These are phyloP conservation scores for Gastrophysa polygoni DNA, from an alignment of 2,888 invertebrate genomes.

Conservation along the genomic window DNA sequence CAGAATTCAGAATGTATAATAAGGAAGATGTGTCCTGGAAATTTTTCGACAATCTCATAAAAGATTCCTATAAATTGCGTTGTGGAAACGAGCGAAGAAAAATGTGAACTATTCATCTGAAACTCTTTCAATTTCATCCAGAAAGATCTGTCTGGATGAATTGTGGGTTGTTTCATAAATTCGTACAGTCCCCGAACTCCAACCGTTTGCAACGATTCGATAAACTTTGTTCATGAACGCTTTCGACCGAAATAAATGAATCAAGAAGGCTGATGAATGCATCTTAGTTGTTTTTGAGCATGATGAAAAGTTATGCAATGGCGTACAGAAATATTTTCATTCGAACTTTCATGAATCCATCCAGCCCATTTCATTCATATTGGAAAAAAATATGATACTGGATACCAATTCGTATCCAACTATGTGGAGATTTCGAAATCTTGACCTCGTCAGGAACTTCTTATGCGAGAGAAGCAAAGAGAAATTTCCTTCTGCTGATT, in stretches of 20 bases:
- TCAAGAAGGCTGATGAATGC: background rate
- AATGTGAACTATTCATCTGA: background rate
- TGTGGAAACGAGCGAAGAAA: background rate
- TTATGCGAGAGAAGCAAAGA: no score
- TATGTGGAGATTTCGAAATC: no score
- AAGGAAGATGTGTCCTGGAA: background rate
- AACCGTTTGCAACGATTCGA: background rate
- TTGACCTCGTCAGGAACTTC: no score
- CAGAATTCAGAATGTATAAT: background rate
- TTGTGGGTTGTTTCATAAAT: background rate
- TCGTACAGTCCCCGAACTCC: background rate
- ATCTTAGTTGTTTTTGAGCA: background rate
- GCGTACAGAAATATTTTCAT: no score
- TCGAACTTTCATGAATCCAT: no score
- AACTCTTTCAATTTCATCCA: background rate
- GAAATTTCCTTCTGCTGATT: no score
- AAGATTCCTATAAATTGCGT: background rate
- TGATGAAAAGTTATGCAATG: no score
- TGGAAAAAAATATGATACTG: no score
- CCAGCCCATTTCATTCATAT: no score
- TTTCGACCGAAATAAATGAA: background rate
- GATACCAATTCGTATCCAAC: no score
- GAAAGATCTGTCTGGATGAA: background rate
- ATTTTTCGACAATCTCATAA: background rate
- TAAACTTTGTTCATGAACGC: background rate